Evolutionary conservation across 53 echinoderm and acorn worm species (phyloP).

Genomic region (Paracentrotus lividus): DNA sequence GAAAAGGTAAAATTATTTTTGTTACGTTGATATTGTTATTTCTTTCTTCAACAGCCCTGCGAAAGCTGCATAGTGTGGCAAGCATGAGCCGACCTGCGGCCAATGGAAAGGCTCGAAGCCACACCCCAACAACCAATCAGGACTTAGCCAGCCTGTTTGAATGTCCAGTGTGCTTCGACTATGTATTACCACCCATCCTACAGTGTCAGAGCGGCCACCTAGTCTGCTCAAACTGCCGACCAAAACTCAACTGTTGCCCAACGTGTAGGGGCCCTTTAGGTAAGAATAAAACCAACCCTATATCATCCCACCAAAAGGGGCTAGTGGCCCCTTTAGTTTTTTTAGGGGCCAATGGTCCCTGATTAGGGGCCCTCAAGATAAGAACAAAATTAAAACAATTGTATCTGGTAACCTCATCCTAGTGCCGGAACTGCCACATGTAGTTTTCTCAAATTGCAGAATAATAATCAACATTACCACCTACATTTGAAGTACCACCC

Average conservation of each 20-base stretch:
- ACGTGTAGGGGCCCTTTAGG: slow-evolving; percentile 98
- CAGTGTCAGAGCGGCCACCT: slow-evolving; percentile 99
- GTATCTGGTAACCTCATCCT: too few species aligned
- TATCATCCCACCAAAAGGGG: too few species aligned
- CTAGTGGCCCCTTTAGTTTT: too few species aligned
- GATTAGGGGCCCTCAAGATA: slow-evolving; percentile 95
- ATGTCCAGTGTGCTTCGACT: slow-evolving; percentile 99
- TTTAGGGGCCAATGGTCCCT: too few species aligned
- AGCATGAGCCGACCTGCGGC: slow-evolving; percentile 94
- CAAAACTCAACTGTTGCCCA: slow-evolving; percentile 96
- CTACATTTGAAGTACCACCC: too few species aligned
- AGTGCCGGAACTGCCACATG: too few species aligned
- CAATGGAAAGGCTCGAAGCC: slow-evolving; percentile 93
- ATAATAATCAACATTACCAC: too few species aligned
- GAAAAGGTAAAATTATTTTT: too few species aligned
- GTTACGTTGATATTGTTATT: neutral
- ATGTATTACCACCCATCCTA: slow-evolving; percentile 97
- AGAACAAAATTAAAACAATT: too few species aligned
- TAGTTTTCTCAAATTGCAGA: too few species aligned
- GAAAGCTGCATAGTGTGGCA: slow-evolving; percentile 82
- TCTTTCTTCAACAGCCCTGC: slow-evolving; percentile 69
- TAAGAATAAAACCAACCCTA: too few species aligned
- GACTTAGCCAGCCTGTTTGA: slow-evolving; percentile 98
- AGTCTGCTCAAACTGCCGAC: slow-evolving; percentile 97
- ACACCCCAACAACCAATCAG: slow-evolving; percentile 99